These are phyloP conservation scores for Entomyzon cyanotis DNA, from an alignment of 2,113 vertebrate species.

Conservation along the genomic window DNA sequence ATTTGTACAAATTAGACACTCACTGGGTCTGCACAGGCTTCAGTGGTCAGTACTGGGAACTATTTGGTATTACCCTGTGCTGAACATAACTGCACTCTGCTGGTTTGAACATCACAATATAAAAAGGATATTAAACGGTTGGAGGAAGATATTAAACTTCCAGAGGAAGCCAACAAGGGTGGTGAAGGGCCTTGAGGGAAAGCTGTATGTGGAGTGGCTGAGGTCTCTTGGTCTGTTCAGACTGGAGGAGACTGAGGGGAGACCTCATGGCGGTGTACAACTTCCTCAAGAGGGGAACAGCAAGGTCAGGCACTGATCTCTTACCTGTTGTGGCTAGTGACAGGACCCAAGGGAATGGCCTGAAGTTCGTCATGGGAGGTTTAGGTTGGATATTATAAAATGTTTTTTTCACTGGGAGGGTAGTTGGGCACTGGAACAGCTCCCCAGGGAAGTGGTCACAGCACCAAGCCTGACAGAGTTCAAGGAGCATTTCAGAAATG, in stretches of 20 bases:
- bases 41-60: neutral
- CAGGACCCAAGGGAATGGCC: neutral
- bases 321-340: neutral
- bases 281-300: neutral
- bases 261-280: neutral
- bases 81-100: neutral
- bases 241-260: neutral
- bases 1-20: neutral
- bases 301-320: neutral
- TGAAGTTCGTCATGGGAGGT: neutral
- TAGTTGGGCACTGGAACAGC: neutral
- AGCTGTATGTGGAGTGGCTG: neutral
- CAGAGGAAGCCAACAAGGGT: neutral
- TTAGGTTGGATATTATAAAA: neutral
- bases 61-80: neutral
- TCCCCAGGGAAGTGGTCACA: neutral
- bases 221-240: neutral
- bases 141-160: neutral
- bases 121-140: neutral
- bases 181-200: neutral
- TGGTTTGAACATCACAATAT: neutral
- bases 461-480: neutral
- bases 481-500: neutral
- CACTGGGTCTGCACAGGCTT: fast-evolving
- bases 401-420: neutral